These are phyloP conservation scores for Parazoanthus atlanticus DNA, from an alignment of 92 coral and sea anemone genomes.

Conservation along the genomic window DNA sequence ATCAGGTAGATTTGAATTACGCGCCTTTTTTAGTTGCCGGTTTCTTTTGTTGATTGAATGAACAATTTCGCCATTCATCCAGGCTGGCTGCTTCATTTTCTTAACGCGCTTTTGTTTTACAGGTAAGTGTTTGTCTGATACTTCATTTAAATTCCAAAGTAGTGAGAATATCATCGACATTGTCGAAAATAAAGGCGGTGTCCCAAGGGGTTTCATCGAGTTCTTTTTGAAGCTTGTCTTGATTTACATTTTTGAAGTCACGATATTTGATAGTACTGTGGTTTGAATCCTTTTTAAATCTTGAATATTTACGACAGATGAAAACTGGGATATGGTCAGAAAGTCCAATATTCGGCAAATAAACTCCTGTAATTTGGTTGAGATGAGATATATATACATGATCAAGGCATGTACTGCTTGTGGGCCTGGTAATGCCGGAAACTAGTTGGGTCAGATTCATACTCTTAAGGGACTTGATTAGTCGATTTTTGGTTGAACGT, in stretches of 20 bases:
- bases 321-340: not conserved
- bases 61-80: not conserved
- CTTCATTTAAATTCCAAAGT: conserved; percentile 25
- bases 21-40: not conserved
- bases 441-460: conserved; percentile 63
- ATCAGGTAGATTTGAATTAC: not conserved
- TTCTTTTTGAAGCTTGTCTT: not conserved
- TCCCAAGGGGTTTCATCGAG: conserved; percentile 46
- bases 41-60: not conserved
- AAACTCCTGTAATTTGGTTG: not conserved
- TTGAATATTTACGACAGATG: not conserved
- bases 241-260: conserved; percentile 26
- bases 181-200: conserved; percentile 37
- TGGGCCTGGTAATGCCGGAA: conserved; percentile 60
- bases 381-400: conserved; percentile 36
- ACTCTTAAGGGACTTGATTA: conserved; percentile 51
- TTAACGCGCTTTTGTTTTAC: not conserved
- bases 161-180: conserved; percentile 47
- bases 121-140: not conserved
- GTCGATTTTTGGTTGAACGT: conserved; percentile 54
- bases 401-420: conserved; percentile 64
- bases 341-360: not conserved
- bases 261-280: conserved; percentile 26
- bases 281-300: not conserved
- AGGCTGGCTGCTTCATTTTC: not conserved